Evolutionary conservation across 1,140 invertebrate species (phyloP).

Genomic region (Glossosoma conforme): DNA sequence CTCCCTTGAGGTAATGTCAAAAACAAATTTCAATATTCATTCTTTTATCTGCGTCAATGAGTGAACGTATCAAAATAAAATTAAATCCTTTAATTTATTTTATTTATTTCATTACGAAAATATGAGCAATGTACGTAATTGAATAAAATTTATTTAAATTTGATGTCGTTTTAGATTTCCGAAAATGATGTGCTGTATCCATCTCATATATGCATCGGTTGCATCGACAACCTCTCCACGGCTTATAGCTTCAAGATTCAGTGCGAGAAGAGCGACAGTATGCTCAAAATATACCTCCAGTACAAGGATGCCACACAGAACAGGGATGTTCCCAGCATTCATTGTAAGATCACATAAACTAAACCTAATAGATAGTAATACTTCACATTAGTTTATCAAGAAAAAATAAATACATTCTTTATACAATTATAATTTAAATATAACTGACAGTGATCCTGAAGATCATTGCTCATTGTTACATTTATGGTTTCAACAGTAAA

Average conservation of each 20-base stretch:
- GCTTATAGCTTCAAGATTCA: conserved; percentile 22
- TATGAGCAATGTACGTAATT: not conserved
- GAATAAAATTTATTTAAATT: not conserved
- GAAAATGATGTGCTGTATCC: conserved; percentile 15
- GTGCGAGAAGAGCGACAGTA: conserved; percentile 20
- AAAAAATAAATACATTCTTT: not conserved
- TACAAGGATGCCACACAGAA: not conserved
- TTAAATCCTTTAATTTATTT: not conserved
- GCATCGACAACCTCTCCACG: conserved; percentile 15
- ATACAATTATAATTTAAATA: not conserved
- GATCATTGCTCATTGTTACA: not conserved
- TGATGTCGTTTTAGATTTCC: conserved; percentile 18
- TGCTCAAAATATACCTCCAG: conserved; percentile 10
- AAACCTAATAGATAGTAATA: not conserved
- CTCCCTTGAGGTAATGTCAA: conserved; percentile 5
- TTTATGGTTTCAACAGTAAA: too few relatives aligned
- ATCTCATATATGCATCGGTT: conserved; percentile 12
- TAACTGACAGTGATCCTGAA: not conserved
- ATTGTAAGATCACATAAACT: not conserved
- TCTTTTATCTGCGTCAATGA: too few relatives aligned
- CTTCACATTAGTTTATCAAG: not conserved
- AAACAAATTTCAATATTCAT: not conserved
- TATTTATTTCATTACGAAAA: not conserved
- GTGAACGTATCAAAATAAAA: too few relatives aligned
- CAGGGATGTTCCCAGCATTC: not conserved